phyloP scores from a whole-genome alignment of 64 coral and sea anemone species.

The Catalaphyllia jardinei region DNA sequence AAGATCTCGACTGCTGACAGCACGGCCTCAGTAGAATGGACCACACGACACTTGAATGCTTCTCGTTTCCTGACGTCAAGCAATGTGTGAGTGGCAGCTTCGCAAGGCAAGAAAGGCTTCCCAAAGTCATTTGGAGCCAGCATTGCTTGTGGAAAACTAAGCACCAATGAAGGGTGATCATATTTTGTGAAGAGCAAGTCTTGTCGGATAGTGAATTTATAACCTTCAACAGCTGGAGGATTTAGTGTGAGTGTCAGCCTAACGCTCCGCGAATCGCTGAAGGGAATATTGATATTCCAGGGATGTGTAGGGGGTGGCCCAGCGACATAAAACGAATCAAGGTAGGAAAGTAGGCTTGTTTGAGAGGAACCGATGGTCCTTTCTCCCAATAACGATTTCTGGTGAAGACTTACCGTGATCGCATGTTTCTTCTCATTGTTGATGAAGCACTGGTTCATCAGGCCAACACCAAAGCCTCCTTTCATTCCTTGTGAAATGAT shows the following conservation, averaged over 20 bases:
- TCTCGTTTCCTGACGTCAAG: constrained; percentile 3
- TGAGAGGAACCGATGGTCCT: not conserved
- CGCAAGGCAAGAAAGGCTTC: constrained; percentile 24
- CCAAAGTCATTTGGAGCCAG: not conserved
- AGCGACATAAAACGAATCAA: not conserved
- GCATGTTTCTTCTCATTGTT: constrained; percentile 12
- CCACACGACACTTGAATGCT: constrained; percentile 32
- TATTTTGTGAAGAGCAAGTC: constrained; percentile 11
- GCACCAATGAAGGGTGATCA: not conserved
- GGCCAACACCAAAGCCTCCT: not conserved
- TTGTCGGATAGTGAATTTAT: not conserved
- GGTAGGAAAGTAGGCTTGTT: not conserved
- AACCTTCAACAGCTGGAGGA: constrained; percentile 1
- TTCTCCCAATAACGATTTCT: not conserved
- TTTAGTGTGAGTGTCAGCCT: constrained; percentile 21
- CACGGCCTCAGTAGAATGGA: constrained; percentile 11
- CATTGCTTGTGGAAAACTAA: constrained; percentile 19
- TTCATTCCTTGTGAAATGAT: not conserved
- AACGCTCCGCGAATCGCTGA: not conserved
- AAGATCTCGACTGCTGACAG: constrained; percentile 60
- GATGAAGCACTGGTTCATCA: not conserved
- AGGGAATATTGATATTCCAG: constrained; percentile 1
- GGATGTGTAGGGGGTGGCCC: constrained; percentile 5
- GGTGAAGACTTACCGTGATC: not conserved
- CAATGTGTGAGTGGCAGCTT: constrained; percentile 21